Base-by-base conservation (phyloP, 2,113 vertebrate species). In the Rhinoptilus africanus region DNA sequence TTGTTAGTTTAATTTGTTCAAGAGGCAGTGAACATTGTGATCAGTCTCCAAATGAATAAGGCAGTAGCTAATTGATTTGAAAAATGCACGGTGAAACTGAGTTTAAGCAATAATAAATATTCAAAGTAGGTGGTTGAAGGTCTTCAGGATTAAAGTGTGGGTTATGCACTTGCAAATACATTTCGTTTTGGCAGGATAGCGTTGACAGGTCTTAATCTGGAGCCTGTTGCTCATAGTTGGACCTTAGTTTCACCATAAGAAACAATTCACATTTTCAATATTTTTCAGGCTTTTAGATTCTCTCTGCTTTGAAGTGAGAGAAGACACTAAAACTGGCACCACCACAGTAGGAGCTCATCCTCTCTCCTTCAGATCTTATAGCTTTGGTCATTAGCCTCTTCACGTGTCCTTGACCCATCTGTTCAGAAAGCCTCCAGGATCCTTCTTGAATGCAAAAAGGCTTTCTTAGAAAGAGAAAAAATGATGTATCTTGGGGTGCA, bases 321-420 rank as follows among this genome's bases (percentile, higher is more conserved):
- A 78, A 89, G 87, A 78, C 80, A 71, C 81, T 89, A 85, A 89
- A 95, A 95, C 51, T 81, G 87, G 73, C 69, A 85, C 5, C 60
- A 75, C 64, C 74, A 75, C 81, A 73, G 57, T 6, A 66, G 85
- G 78, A 88, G 71, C 48, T 97, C 56, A 41, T 85, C 34, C 30
- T 48, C 9, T 89, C 62, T 89, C 59, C 48, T 30, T 89, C 73
- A 43, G 57, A 68, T 80, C 53, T 67, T 76, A 54, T 30, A 50
- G 69, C 74, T 93, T 47, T 90, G 92, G 92, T 66, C 94, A 88
- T 62, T 83, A 57, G 32, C 75, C 69, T 72, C 62, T 82, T 88
- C 91, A 60, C 3, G 4, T 15, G 3, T 60, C 75, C 81, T 59
- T 77, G 18, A 67, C 20, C 76, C 4, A 6, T 68, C 78, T 90